A percentile compares a stretch with the other conserved stretches of the same genome.
phyloP scores from a whole-genome alignment of 2,888 invertebrate species.

The Temnothorax rugatulus region DNA sequence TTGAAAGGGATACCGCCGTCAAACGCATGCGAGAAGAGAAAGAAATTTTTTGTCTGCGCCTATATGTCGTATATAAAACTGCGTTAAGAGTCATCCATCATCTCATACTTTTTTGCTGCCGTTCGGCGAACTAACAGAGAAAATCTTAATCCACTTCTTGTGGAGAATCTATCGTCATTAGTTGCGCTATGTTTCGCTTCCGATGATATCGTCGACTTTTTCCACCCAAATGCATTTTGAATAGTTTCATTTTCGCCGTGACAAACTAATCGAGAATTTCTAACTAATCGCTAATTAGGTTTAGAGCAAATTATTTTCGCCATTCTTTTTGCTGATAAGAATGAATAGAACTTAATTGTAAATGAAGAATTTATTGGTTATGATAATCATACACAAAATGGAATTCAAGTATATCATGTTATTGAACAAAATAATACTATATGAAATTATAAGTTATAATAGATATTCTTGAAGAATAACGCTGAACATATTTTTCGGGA shows the following conservation, averaged over 20 bases:
- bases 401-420: not conserved
- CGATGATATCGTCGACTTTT: conserved; percentile 66
- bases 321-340: too few species aligned
- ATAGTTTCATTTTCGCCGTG: conserved; percentile 56
- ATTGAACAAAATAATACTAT: not conserved
- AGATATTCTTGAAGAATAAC: not conserved
- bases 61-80: conserved; percentile 37
- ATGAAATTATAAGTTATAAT: conserved; percentile 13
- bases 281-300: conserved; percentile 40
- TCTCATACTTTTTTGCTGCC: conserved; percentile 70
- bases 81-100: conserved; percentile 69
- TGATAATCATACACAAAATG: not conserved
- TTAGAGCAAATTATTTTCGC: too few species aligned
- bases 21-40: conserved; percentile 20
- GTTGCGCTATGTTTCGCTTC: conserved; percentile 71
- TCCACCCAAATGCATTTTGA: conserved; percentile 60
- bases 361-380: not conserved
- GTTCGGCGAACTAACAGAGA: conserved; percentile 73
- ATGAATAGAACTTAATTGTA: not conserved
- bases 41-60: conserved; percentile 39
- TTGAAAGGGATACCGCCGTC: conserved; percentile 39
- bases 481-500: not conserved
- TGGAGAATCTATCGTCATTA: conserved; percentile 71
- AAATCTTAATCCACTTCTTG: conserved; percentile 75
- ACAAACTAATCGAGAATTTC: conserved; percentile 42